Percentiles rank a stretch among this genome's conserved stretches.
Conservation (phyloP, 2,113 vertebrate genomes). For the Triplophysa rosa region DNA sequence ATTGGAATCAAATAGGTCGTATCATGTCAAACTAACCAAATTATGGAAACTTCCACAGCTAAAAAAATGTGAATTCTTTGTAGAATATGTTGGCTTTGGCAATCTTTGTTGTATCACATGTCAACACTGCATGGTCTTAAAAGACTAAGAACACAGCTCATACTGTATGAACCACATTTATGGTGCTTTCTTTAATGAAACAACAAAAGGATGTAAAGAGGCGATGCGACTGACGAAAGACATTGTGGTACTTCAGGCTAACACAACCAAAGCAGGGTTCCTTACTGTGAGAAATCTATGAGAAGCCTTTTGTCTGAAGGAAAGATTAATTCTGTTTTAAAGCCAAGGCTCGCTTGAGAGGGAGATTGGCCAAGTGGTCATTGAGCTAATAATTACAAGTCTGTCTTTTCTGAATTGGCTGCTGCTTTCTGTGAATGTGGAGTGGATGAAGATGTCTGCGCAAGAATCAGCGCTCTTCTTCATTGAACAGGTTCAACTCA, state of each 20-base stretch:
- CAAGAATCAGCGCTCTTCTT: background rate
- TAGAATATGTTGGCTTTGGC: no score
- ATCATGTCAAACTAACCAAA: no score
- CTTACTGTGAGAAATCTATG: background rate
- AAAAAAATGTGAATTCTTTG: no score
- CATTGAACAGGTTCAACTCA: background rate
- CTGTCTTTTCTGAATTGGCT: background rate
- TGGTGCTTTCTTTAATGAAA: no score
- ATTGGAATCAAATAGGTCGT: no score
- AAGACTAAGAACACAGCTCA: no score
- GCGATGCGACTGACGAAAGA: background rate
- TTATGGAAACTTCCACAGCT: no score
- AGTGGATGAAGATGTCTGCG: background rate
- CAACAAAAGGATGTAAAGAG: no score
- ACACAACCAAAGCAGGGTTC: slow-evolving; percentile 8
- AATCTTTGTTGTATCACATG: no score
- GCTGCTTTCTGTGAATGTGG: background rate
- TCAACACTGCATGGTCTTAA: no score
- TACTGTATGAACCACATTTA: no score
- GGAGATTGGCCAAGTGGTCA: slow-evolving; percentile 12
- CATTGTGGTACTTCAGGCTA: slow-evolving; percentile 19
- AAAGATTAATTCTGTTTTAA: background rate
- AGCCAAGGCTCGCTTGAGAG: background rate
- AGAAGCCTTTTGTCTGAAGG: background rate
- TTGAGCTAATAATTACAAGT: slow-evolving; percentile 11